Percentiles rank a stretch among this genome's conserved stretches.
These are phyloP conservation scores for Triplophysa bombifrons DNA, from an alignment of 2,797 vertebrate genomes.

Conservation along the genomic window DNA sequence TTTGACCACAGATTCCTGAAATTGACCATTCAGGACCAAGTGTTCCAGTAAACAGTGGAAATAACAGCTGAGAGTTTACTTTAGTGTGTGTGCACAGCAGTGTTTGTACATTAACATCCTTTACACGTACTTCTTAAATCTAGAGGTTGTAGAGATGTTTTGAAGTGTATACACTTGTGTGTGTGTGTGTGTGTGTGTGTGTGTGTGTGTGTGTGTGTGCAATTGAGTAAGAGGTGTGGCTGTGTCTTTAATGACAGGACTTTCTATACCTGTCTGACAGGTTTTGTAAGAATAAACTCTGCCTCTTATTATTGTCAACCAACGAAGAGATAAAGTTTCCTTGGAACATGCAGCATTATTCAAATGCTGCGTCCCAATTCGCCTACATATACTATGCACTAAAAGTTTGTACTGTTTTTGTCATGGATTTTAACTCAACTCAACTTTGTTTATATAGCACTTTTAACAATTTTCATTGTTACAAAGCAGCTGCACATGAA, in stretches of 20 bases:
- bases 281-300: slow-evolving; percentile 2
- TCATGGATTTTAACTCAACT: too few relatives aligned
- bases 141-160: neutral
- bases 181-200: neutral
- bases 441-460: too few relatives aligned
- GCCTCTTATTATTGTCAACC: neutral
- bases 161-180: neutral
- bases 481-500: too few relatives aligned
- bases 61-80: neutral
- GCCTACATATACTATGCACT: too few relatives aligned
- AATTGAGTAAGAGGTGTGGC: neutral
- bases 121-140: slow-evolving; percentile 13
- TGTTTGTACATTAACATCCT: neutral
- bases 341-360: too few relatives aligned
- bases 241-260: neutral
- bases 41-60: neutral
- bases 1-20: neutral
- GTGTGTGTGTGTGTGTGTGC: slow-evolving; percentile 3
- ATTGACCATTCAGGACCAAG: neutral
- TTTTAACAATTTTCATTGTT: too few relatives aligned
- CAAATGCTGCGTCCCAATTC: too few relatives aligned
- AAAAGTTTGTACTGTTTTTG: too few relatives aligned
- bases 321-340: neutral
- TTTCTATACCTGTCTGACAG: slow-evolving; percentile 8
- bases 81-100: neutral